These are phyloP conservation scores for Pediacus dermestoides DNA, from an alignment of 2,888 invertebrate species.

Conservation along the genomic window DNA sequence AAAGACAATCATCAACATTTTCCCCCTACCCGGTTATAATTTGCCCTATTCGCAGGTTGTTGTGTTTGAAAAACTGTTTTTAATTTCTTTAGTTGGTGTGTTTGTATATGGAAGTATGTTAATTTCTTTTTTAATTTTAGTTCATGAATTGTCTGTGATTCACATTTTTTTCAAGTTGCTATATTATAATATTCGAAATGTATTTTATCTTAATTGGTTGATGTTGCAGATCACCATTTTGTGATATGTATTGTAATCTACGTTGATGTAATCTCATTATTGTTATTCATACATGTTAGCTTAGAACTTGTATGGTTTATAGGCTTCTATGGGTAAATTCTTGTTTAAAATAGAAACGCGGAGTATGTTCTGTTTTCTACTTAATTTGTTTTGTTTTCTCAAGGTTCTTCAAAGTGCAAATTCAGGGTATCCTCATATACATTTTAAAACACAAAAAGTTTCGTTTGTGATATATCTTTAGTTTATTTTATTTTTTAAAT, in stretches of 20 bases:
- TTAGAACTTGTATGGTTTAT: slow-evolving; percentile 34
- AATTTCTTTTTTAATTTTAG: slow-evolving; percentile 26
- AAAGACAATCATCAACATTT: too few species aligned
- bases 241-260: slow-evolving; percentile 34
- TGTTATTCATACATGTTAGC: slow-evolving; percentile 36
- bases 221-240: slow-evolving; percentile 33
- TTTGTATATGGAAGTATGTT: slow-evolving; percentile 6
- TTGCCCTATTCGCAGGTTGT: too few species aligned
- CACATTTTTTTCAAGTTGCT: slow-evolving; percentile 31
- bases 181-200: slow-evolving; percentile 18
- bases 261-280: slow-evolving; percentile 40
- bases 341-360: slow-evolving; percentile 8
- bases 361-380: neutral
- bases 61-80: neutral
- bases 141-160: slow-evolving; percentile 36
- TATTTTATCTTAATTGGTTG: slow-evolving; percentile 28
- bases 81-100: too few species aligned
- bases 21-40: too few species aligned
- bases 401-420: slow-evolving; percentile 15
- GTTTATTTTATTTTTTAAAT: too few species aligned
- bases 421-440: slow-evolving; percentile 26
- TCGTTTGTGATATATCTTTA: too few species aligned
- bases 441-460: slow-evolving; percentile 13
- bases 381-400: slow-evolving; percentile 1
- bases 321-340: slow-evolving; percentile 26